Percentiles rank a stretch among this genome's conserved stretches.
Conservation (phyloP, 2,888 invertebrate genomes). For the Spisula solida region DNA sequence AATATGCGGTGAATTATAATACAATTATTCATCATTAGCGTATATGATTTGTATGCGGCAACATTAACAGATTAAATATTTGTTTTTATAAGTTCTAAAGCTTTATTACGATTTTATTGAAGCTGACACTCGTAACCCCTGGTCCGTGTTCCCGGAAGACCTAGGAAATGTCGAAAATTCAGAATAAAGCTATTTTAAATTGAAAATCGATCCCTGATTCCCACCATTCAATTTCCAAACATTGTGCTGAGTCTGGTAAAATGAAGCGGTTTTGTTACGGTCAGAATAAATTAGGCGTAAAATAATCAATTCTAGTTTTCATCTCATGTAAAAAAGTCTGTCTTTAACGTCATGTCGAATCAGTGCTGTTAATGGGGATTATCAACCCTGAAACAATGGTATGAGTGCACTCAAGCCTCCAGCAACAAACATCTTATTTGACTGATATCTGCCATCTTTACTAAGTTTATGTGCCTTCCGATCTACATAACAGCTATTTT, state of each 20-base stretch:
- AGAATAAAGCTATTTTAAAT: conserved; percentile 16
- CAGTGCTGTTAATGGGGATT: too few relatives aligned
- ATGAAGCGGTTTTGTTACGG: neutral
- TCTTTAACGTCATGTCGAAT: neutral
- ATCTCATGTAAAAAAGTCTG: neutral
- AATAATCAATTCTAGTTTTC: conserved; percentile 10
- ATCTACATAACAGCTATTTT: too few relatives aligned
- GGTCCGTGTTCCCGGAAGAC: neutral
- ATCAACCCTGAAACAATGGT: too few relatives aligned
- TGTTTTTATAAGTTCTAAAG: neutral
- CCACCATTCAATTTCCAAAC: neutral
- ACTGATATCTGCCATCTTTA: too few relatives aligned
- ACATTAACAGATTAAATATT: neutral
- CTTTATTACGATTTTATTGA: neutral
- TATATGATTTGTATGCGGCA: too few relatives aligned
- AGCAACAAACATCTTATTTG: too few relatives aligned
- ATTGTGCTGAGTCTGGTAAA: conserved; percentile 6
- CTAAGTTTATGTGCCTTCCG: too few relatives aligned
- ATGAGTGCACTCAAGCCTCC: too few relatives aligned
- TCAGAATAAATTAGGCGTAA: neutral
- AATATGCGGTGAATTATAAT: too few relatives aligned
- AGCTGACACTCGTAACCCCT: neutral
- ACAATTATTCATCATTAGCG: too few relatives aligned
- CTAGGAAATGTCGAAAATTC: neutral
- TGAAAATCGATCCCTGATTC: conserved; percentile 10